phyloP scores from a whole-genome alignment of 2,113 vertebrate genomes.

The Nyctibius bracteatus region DNA sequence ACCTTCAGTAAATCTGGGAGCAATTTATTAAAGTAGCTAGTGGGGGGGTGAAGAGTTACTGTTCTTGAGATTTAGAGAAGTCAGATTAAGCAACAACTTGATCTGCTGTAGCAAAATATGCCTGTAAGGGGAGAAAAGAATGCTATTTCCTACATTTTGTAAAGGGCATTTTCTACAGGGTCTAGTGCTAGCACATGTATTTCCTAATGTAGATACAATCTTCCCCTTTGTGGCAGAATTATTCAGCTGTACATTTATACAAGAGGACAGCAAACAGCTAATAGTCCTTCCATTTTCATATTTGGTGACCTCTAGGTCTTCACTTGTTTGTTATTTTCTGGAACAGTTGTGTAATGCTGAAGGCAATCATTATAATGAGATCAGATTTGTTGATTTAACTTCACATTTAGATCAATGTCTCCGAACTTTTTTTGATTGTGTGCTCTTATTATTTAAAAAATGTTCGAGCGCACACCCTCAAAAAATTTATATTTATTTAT shows the following conservation, averaged over 20 bases:
- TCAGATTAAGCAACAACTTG: too few relatives aligned
- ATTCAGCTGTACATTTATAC: fast-evolving
- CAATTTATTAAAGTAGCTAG: background rate
- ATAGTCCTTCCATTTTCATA: background rate
- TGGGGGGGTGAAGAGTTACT: background rate
- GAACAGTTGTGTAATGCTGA: background rate
- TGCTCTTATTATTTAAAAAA: background rate
- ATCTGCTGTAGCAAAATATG: too few relatives aligned
- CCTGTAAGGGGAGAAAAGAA: background rate
- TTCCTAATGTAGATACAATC: background rate
- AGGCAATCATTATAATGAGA: background rate
- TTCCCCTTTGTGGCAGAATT: background rate
- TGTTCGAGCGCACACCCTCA: background rate
- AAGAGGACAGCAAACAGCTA: background rate
- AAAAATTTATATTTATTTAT: background rate
- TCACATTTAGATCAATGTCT: background rate
- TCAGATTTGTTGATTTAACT: background rate
- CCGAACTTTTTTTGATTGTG: background rate
- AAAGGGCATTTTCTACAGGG: background rate
- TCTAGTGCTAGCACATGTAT: fast-evolving
- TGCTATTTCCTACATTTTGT: background rate
- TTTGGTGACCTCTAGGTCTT: background rate
- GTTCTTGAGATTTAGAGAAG: background rate
- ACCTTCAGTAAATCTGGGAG: background rate
- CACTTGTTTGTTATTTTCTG: background rate